A percentile compares a stretch with the other conserved stretches of the same genome.
phyloP scores from a whole-genome alignment of 2,797 vertebrate species.

The Hipposideros larvatus region DNA sequence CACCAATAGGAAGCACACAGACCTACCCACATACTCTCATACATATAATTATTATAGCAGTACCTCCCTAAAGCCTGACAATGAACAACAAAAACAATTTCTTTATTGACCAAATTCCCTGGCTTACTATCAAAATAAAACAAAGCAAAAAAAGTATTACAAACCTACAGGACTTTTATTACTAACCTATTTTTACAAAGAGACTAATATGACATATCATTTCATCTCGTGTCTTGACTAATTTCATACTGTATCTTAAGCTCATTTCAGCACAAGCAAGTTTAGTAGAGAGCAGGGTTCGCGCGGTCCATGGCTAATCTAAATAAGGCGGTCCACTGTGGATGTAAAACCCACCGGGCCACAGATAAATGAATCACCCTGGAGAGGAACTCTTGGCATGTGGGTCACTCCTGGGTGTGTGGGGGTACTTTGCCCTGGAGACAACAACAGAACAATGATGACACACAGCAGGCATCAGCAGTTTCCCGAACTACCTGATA shows the following conservation, averaged over 20 bases:
- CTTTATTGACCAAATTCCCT: background rate
- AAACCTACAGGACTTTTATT: background rate
- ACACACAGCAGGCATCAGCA: background rate
- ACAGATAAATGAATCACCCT: background rate
- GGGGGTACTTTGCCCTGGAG: background rate
- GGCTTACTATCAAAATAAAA: background rate
- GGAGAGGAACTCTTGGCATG: background rate
- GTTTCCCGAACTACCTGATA: background rate
- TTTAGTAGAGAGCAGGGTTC: background rate
- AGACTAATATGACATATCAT: background rate
- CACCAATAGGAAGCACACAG: background rate
- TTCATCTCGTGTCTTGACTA: background rate
- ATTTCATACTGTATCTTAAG: background rate
- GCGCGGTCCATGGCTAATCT: background rate
- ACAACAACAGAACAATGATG: background rate
- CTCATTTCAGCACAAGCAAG: background rate
- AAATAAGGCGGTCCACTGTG: background rate
- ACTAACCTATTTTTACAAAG: background rate
- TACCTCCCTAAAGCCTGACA: background rate
- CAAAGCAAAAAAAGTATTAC: background rate
- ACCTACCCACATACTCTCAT: fast-evolving
- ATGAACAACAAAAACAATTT: background rate
- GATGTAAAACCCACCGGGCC: background rate
- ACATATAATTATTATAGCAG: too few species aligned
- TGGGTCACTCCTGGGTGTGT: background rate